Percentiles rank a stretch among this genome's conserved stretches.
Conservation (phyloP, 1,140 invertebrate genomes). For the Pantala flavescens region DNA sequence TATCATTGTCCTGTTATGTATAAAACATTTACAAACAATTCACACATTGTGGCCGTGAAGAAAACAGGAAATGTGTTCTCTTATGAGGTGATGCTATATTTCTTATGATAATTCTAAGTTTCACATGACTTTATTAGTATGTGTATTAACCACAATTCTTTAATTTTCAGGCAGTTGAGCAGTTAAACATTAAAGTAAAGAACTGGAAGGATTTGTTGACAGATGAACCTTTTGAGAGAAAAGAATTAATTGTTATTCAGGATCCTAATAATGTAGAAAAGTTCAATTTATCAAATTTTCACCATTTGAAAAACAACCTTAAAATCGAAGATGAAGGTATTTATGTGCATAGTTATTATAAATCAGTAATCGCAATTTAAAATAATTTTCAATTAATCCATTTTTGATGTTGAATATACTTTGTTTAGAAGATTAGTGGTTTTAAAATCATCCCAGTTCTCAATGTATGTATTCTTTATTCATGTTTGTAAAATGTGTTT, state of each 20-base stretch:
- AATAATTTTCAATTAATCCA: too few relatives aligned
- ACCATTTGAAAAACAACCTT: constrained; percentile 95
- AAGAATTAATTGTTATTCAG: constrained; percentile 90
- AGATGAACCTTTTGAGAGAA: constrained; percentile 80
- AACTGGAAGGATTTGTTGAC: constrained; percentile 91
- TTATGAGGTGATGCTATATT: constrained; percentile 52
- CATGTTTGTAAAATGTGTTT: too few relatives aligned
- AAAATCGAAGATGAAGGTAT: constrained; percentile 72
- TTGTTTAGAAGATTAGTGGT: too few relatives aligned
- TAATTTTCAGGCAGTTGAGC: constrained; percentile 69
- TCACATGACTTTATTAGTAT: constrained; percentile 12
- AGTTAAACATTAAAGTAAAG: constrained; percentile 89
- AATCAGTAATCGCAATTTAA: too few relatives aligned
- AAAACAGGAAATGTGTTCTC: constrained; percentile 94
- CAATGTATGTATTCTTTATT: too few relatives aligned
- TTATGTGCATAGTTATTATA: too few relatives aligned
- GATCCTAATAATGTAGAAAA: constrained; percentile 85
- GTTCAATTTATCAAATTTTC: constrained; percentile 89
- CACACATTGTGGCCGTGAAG: constrained; percentile 84
- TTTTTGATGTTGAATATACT: too few relatives aligned
- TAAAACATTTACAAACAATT: constrained; percentile 90
- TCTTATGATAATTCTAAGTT: constrained; percentile 11
- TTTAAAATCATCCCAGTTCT: too few relatives aligned
- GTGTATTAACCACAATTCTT: constrained; percentile 9
- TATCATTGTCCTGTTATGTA: constrained; percentile 94